Conservation (phyloP, 92 coral and sea anemone species). For the Nematostella vectensis region DNA sequence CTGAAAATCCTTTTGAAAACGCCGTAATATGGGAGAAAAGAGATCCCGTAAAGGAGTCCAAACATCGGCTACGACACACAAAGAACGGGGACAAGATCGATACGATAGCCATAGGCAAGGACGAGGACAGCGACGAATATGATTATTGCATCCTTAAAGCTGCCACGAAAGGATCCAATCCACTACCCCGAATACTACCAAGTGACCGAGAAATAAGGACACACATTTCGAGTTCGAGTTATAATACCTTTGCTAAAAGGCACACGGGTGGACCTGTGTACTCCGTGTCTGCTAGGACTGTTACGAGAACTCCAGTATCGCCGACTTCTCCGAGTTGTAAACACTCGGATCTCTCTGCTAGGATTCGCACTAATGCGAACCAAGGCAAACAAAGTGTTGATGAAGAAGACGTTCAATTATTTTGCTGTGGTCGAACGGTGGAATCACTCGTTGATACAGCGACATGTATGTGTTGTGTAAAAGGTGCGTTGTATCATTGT, state of each 20-base stretch:
- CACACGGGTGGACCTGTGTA: slow-evolving; percentile 54
- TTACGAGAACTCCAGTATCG: background rate
- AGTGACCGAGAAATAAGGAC: slow-evolving; percentile 51
- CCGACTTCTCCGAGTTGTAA: slow-evolving; percentile 30
- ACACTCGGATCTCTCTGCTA: background rate
- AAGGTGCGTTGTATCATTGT: slow-evolving; percentile 87
- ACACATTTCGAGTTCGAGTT: slow-evolving; percentile 45
- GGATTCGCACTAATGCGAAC: slow-evolving; percentile 11
- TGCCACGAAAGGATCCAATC: slow-evolving; percentile 55
- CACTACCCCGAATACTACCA: slow-evolving; percentile 30
- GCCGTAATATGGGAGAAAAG: slow-evolving; percentile 76
- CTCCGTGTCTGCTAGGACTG: slow-evolving; percentile 12
- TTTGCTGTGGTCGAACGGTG: slow-evolving; percentile 69
- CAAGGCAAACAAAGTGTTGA: slow-evolving; percentile 43
- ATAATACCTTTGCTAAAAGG: slow-evolving; percentile 56
- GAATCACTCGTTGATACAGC: slow-evolving; percentile 71
- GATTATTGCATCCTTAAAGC: slow-evolving; percentile 77
- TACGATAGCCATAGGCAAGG: slow-evolving; percentile 46
- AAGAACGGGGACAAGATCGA: slow-evolving; percentile 45
- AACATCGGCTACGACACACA: slow-evolving; percentile 59
- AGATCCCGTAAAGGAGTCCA: slow-evolving; percentile 42
- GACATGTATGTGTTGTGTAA: slow-evolving; percentile 90
- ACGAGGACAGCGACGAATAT: slow-evolving; percentile 43
- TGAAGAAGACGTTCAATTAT: slow-evolving; percentile 66
- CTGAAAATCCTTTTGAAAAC: slow-evolving; percentile 75